Conservation (phyloP, 2,113 vertebrate genomes). For the Tichodroma muraria region DNA sequence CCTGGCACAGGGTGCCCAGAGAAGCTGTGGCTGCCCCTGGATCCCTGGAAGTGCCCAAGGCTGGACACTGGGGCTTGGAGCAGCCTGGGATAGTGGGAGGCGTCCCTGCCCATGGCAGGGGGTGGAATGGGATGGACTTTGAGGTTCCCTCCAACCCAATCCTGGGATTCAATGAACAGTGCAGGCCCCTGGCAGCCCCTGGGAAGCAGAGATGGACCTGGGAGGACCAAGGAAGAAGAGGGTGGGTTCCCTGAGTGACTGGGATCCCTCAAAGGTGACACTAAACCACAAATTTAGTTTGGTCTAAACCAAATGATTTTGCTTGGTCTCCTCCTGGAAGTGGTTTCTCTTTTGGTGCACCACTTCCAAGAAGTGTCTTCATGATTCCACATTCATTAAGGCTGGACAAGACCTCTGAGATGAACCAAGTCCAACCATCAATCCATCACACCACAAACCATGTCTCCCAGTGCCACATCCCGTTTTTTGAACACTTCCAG, state of each 20-base stretch:
- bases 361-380: not conserved
- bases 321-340: not conserved
- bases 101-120: not conserved
- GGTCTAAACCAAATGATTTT: too few relatives aligned
- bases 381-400: not conserved
- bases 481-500: fast-evolving
- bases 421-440: not conserved
- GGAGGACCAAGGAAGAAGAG: not conserved
- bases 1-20: not conserved
- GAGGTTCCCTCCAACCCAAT: not conserved
- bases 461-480: not conserved
- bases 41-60: not conserved
- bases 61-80: not conserved
- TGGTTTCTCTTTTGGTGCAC: not conserved
- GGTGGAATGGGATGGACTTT: too few relatives aligned
- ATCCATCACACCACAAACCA: not conserved
- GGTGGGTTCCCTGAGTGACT: not conserved
- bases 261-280: not conserved
- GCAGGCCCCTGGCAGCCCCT: not conserved
- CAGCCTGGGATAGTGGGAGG: fast-evolving
- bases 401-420: not conserved
- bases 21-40: not conserved
- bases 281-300: not conserved
- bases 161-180: not conserved
- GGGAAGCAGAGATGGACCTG: not conserved